These are phyloP conservation scores for Ictidomys tridecemlineatus DNA, from an alignment of 2,113 vertebrate genomes.

Conservation along the genomic window DNA sequence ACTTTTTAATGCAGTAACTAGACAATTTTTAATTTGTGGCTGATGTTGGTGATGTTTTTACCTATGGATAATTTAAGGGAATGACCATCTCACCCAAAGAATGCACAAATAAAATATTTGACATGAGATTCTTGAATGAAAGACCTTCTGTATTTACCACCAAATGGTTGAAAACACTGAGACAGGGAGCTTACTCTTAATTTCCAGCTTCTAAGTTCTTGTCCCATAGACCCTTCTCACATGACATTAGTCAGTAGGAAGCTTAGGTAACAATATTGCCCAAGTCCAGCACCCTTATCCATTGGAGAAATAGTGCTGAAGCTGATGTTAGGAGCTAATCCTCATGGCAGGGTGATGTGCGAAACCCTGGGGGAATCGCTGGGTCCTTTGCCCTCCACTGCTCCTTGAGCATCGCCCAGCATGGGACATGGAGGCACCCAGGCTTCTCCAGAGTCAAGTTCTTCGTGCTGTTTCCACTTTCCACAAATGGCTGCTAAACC, in stretches of 20 bases:
- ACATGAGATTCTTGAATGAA: background rate
- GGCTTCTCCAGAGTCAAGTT: background rate
- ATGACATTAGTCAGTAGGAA: background rate
- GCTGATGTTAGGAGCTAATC: too few species aligned
- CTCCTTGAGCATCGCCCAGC: background rate
- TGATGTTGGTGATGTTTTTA: background rate
- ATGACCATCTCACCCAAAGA: background rate
- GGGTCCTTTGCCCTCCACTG: background rate
- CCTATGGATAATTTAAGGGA: background rate
- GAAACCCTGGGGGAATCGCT: fast-evolving
- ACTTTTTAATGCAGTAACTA: too few species aligned
- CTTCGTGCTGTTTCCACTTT: background rate
- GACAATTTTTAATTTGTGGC: background rate
- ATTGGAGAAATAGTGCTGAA: background rate
- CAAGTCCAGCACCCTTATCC: background rate
- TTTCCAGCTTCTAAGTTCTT: background rate
- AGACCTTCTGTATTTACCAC: background rate
- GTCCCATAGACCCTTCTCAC: too few species aligned
- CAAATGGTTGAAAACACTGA: background rate
- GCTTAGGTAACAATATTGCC: background rate
- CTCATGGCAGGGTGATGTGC: too few species aligned
- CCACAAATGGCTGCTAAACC: too few species aligned
- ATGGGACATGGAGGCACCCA: background rate
- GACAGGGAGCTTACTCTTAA: background rate
- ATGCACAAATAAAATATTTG: background rate